Conservation (phyloP, 2,888 invertebrate species). For the Eupithecia abbreviata region DNA sequence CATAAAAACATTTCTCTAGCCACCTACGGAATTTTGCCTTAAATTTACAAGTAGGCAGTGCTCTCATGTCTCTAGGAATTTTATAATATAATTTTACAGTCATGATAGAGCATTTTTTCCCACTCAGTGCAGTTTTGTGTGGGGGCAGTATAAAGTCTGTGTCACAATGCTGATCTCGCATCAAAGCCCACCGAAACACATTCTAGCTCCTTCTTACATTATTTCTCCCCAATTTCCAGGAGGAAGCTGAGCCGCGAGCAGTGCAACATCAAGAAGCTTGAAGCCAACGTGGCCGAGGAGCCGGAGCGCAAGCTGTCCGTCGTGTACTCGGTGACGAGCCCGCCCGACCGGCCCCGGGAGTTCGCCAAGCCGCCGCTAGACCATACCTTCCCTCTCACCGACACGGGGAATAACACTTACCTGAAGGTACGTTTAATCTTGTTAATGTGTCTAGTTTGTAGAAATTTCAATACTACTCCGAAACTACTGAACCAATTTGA, state of each 20-base stretch:
- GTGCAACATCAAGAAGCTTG: slow-evolving; percentile 79
- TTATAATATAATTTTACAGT: no score
- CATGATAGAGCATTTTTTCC: no score
- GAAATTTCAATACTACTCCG: background rate
- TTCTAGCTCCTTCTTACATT: background rate
- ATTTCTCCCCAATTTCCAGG: slow-evolving; percentile 58
- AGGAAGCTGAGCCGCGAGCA: slow-evolving; percentile 78
- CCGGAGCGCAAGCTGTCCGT: slow-evolving; percentile 77
- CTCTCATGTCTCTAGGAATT: no score
- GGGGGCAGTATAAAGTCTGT: no score
- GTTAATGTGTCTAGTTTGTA: background rate
- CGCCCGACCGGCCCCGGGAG: slow-evolving; percentile 85
- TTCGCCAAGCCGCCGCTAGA: slow-evolving; percentile 84
- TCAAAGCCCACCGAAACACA: background rate
- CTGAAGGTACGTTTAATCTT: slow-evolving; percentile 64
- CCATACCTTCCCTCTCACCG: slow-evolving; percentile 89
- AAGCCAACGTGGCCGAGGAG: slow-evolving; percentile 72
- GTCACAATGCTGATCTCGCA: background rate
- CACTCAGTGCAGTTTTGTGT: no score
- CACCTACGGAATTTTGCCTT: no score
- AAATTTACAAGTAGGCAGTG: no score
- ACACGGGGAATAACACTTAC: slow-evolving; percentile 84
- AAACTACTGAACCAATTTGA: no score
- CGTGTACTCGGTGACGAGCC: slow-evolving; percentile 87
- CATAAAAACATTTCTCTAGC: no score